A percentile compares a stretch with the other conserved stretches of the same genome.
Conservation (phyloP, 2,797 vertebrate genomes). For the Tokudaia tokunoshimensis region DNA sequence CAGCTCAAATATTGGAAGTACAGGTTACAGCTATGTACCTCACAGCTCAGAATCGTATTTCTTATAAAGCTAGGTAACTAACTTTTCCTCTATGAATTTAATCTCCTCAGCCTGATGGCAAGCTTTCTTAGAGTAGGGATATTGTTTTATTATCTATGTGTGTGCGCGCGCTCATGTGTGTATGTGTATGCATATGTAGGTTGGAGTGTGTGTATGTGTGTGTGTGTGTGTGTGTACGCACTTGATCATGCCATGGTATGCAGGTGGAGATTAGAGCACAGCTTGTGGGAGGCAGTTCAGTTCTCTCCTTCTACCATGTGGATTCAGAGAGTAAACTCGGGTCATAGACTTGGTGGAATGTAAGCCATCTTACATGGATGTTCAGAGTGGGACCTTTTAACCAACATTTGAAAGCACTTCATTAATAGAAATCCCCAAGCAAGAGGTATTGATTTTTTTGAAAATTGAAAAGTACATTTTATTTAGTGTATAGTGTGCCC, state of each 20-base stretch:
- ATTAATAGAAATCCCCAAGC: constrained; percentile 10
- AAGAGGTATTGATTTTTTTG: neutral
- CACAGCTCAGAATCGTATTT: neutral
- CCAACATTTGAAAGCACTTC: constrained; percentile 16
- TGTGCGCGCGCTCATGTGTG: neutral
- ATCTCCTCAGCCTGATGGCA: neutral
- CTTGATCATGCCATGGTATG: neutral
- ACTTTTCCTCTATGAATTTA: neutral
- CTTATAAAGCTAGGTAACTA: neutral
- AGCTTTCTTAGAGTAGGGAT: neutral
- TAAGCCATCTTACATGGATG: neutral
- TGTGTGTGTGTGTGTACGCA: too few species aligned
- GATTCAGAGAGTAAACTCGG: neutral
- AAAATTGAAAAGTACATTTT: neutral
- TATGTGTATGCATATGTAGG: too few species aligned
- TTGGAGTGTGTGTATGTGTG: neutral
- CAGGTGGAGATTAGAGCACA: neutral
- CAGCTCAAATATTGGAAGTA: neutral
- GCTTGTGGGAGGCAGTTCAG: neutral
- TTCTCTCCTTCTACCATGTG: neutral
- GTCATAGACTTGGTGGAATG: neutral
- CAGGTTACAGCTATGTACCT: neutral
- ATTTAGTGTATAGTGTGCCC: neutral
- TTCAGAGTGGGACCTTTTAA: neutral
- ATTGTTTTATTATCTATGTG: neutral